Evolutionary conservation across 2,113 vertebrate genomes (phyloP), one percentile per base, ranked within the genome.

Genomic region (Butastur rufipennis): DNA sequence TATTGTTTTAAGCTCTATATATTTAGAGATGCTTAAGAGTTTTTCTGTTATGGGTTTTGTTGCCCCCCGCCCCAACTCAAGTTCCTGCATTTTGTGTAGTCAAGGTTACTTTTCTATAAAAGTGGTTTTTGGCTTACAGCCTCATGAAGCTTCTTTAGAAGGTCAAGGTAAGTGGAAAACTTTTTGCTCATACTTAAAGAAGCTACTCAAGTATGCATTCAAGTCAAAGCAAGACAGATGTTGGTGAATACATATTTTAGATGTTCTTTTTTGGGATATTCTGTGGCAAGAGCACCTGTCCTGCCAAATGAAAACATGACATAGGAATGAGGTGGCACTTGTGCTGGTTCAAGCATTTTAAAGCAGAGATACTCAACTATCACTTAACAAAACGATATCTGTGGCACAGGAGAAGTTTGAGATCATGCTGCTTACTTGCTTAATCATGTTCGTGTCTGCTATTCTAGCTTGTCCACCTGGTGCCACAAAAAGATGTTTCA

Each of bases 241-340:
- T 95, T 96, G 45, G 68, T 67, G 83, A 93, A 97, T 98, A 61
- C 95, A 97, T 98, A 97, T 98, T 98, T 97, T 97, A 97, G 81
- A 95, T 84, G 93, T 84, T 95, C 88, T 96, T 94, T 97, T 95
- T 86, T 67, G 66, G 72, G 92, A 85, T 59, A 52, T 83, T 95
- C 55, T 89, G 83, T 12, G 9, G 86, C 86, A 85, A 80, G 70
- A 87, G 91, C 93, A 95, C 86, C 95, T 98, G 94, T 97, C 96
- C 95, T 94, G 56, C 74, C 94, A 96, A 94, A 97, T 96, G 82
- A 97, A 90, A 88, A 66, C 52, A 83, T 97, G 78, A 81, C 52
- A 16, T 3, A 95, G 56, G 94, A 92, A 63, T 42, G 83, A 96
- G 91, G 85, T 91, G 94, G 86, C 91, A 96, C 81, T 96, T 97